Percentiles rank a stretch among this genome's conserved stretches.
Conservation (phyloP, 2,797 vertebrate species). For the Uromys caudimaculatus region DNA sequence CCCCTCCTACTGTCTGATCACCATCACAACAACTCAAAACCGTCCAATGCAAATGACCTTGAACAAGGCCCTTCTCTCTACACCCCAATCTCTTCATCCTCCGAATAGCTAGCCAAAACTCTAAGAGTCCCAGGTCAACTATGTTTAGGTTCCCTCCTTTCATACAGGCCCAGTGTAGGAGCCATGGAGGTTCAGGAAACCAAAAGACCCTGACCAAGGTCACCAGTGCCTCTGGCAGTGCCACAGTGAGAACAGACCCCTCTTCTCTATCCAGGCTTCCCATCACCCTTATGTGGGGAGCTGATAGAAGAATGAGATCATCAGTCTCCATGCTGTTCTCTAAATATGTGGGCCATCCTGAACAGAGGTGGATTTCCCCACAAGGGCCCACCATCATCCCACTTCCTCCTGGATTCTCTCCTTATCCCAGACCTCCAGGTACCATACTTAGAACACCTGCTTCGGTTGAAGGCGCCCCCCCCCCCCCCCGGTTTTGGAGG, state of each 20-base stretch:
- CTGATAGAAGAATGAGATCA: conserved; percentile 77
- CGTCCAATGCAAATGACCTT: conserved; percentile 41
- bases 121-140: conserved; percentile 6
- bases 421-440: neutral
- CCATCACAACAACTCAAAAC: conserved; percentile 50
- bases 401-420: neutral
- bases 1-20: neutral
- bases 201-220: conserved; percentile 68
- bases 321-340: conserved; percentile 63
- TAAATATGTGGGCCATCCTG: conserved; percentile 73
- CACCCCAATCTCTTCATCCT: conserved; percentile 37
- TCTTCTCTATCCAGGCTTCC: conserved; percentile 13
- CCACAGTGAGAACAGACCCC: neutral
- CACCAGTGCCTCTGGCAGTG: conserved; percentile 16
- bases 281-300: neutral
- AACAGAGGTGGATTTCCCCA: conserved; percentile 54
- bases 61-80: conserved; percentile 42
- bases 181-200: conserved; percentile 38
- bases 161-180: neutral
- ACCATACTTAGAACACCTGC: neutral
- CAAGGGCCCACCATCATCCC: neutral
- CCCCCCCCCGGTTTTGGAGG: neutral
- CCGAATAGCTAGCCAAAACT: conserved; percentile 19
- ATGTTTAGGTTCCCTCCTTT: neutral
- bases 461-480: neutral